Conservation (phyloP, 2,113 vertebrate species). For the Apteryx mantelli region DNA sequence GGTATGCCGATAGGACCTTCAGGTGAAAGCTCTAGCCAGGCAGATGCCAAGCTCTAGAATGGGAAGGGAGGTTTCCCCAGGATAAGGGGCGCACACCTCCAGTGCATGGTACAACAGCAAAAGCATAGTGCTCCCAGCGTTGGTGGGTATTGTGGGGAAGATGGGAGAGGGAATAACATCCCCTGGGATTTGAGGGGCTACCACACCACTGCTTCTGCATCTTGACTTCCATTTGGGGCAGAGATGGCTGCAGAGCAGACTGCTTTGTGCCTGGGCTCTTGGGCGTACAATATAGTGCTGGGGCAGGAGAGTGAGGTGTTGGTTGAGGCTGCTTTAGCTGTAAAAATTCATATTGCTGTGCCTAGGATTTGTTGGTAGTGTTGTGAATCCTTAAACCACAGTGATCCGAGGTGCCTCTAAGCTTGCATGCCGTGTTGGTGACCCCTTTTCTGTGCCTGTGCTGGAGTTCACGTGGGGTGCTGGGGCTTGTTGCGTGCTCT, state of each 20-base stretch:
- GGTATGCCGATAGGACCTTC: neutral
- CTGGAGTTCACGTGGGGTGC: fast-evolving
- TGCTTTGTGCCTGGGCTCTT: neutral
- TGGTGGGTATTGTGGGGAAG: fast-evolving
- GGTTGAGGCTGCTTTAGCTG: neutral
- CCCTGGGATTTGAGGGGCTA: neutral
- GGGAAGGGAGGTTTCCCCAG: neutral
- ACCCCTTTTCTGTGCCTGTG: fast-evolving
- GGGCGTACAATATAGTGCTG: neutral
- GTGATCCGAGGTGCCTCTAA: neutral
- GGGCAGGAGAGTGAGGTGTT: neutral
- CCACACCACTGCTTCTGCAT: neutral
- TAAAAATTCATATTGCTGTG: neutral
- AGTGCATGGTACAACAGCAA: neutral
- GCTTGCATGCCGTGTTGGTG: neutral
- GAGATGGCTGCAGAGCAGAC: neutral
- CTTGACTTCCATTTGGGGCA: neutral
- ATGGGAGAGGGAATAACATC: neutral
- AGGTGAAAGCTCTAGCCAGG: neutral
- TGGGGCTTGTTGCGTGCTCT: fast-evolving
- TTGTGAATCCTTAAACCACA: neutral
- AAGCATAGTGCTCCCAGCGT: fast-evolving
- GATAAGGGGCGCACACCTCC: neutral
- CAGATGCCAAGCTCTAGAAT: neutral
- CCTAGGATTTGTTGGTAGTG: neutral